phyloP scores from a whole-genome alignment of 2,888 invertebrate species.

The Limnephilus marmoratus region DNA sequence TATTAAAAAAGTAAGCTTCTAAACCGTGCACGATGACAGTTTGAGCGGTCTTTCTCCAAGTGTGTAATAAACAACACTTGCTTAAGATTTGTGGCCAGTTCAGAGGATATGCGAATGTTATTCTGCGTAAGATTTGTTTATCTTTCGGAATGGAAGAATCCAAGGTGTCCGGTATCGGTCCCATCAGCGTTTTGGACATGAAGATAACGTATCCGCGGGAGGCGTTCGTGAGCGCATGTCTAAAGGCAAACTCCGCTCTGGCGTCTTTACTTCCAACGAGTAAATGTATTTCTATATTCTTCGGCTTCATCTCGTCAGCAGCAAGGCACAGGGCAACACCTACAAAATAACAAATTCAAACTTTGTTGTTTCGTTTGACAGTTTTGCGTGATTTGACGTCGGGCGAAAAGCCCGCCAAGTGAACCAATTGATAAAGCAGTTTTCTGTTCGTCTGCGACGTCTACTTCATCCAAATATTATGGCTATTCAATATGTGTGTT shows the following conservation, averaged over 20 bases:
- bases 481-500: no score
- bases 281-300: background rate
- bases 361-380: no score
- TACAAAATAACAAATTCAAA: background rate
- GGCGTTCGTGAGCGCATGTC: background rate
- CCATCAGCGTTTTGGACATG: background rate
- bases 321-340: background rate
- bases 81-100: slow-evolving; percentile 9
- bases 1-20: background rate
- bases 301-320: background rate
- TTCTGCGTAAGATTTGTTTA: background rate
- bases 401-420: no score
- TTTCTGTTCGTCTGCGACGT: background rate
- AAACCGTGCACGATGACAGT: background rate
- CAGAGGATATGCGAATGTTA: slow-evolving; percentile 20
- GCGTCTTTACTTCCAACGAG: background rate
- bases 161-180: background rate
- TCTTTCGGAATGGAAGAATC: background rate
- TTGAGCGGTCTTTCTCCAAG: background rate
- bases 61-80: slow-evolving; percentile 6
- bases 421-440: background rate
- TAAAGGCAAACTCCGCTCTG: background rate
- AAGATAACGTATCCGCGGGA: background rate
- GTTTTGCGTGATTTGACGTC: no score
- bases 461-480: no score